Evolutionary conservation across 2,113 vertebrate species (phyloP).

Genomic region (Origma solitaria): DNA sequence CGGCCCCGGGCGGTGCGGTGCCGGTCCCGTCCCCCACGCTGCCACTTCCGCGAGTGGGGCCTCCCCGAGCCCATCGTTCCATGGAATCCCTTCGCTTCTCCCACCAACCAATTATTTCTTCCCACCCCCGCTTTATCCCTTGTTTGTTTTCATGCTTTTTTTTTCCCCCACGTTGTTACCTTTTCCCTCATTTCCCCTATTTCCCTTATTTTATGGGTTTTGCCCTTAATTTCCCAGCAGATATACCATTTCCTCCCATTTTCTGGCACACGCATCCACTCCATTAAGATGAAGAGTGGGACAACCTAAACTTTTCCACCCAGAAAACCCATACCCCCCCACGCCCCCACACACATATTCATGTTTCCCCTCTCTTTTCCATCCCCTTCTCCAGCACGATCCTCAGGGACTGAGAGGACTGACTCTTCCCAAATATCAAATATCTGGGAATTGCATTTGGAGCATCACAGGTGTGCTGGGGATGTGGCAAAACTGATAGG

Average conservation of each 20-base stretch:
- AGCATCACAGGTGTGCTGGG: background rate
- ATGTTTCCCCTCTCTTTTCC: background rate
- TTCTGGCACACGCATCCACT: background rate
- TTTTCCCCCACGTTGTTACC: fast-evolving
- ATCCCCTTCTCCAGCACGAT: background rate
- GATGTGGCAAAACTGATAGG: background rate
- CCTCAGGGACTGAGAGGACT: fast-evolving
- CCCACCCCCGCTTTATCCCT: background rate
- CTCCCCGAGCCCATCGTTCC: background rate
- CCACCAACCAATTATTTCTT: background rate
- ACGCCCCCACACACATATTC: fast-evolving
- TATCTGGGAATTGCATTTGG: background rate
- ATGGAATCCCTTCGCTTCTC: background rate
- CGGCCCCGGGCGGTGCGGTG: background rate
- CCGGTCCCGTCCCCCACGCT: background rate
- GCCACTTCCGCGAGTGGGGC: slow-evolving; percentile 20
- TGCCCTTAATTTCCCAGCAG: background rate
- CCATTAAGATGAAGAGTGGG: background rate
- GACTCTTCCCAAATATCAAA: background rate
- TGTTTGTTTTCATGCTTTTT: background rate
- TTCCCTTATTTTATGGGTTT: background rate
- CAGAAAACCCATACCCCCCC: background rate
- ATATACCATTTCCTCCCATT: background rate
- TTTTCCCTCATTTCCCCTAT: background rate
- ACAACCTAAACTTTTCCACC: background rate